Conservation (phyloP, 2,888 invertebrate species). For the Holacanthella duospinosa region DNA sequence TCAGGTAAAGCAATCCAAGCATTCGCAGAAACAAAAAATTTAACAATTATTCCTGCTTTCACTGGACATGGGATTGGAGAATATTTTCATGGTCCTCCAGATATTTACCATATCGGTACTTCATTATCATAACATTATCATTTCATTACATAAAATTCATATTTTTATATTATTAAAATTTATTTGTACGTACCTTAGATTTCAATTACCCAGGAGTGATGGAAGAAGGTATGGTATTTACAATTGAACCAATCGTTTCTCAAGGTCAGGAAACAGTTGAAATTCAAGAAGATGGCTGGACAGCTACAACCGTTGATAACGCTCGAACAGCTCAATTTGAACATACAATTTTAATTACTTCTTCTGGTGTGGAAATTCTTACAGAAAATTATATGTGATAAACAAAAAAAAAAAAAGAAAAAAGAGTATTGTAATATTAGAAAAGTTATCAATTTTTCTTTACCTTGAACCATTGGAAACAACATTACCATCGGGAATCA, state of each 20-base stretch:
- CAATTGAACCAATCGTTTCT: conserved; percentile 79
- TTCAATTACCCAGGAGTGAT: conserved; percentile 45
- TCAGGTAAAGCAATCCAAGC: conserved; percentile 54
- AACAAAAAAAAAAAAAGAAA: too few relatives aligned
- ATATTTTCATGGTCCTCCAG: conserved; percentile 86
- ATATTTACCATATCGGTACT: conserved; percentile 73
- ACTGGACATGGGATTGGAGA: conserved; percentile 86
- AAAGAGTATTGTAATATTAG: not conserved
- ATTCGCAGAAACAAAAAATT: conserved; percentile 53
- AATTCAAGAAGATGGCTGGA: conserved; percentile 82
- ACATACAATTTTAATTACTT: conserved; percentile 78
- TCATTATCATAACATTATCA: conserved; percentile 23
- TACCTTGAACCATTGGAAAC: too few relatives aligned
- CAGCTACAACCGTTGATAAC: conserved; percentile 69
- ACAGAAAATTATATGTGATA: conserved; percentile 51
- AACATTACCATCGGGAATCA: too few relatives aligned
- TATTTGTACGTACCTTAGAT: too few relatives aligned
- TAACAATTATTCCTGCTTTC: conserved; percentile 64
- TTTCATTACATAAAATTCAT: not conserved
- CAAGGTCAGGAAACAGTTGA: conserved; percentile 59
- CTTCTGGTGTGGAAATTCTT: conserved; percentile 63
- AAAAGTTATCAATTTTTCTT: not conserved
- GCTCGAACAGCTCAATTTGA: conserved; percentile 81
- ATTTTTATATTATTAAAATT: not conserved
- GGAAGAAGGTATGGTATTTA: conserved; percentile 86